Conservation (phyloP, 2,888 invertebrate genomes). For the Sphaerolaimus hirsutus region DNA sequence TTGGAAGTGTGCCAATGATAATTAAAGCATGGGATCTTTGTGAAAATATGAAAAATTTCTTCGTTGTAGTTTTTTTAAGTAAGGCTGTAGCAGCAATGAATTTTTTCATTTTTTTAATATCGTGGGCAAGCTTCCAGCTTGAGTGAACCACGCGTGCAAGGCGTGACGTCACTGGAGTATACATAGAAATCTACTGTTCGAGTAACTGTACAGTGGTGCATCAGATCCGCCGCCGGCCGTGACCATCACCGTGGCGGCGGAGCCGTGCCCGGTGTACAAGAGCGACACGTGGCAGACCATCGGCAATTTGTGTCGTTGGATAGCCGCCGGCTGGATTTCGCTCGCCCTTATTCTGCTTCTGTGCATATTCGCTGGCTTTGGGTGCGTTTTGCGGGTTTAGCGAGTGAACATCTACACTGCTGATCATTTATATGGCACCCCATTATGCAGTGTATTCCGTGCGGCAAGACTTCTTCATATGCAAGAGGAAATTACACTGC, state of each 20-base stretch:
- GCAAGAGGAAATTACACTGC: conserved; percentile 1
- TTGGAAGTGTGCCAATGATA: too few species aligned
- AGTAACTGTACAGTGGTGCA: too few species aligned
- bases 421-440: not conserved
- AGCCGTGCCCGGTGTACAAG: not conserved
- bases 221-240: not conserved
- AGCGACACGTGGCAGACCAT: not conserved
- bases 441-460: not conserved
- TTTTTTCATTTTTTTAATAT: too few species aligned
- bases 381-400: not conserved
- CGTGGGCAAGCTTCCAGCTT: too few species aligned
- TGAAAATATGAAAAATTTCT: too few species aligned
- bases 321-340: not conserved
- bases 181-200: too few species aligned
- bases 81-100: too few species aligned
- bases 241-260: not conserved
- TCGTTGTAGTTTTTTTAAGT: too few species aligned
- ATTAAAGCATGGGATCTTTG: too few species aligned
- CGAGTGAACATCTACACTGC: not conserved
- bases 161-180: too few species aligned
- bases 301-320: not conserved
- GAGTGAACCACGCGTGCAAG: too few species aligned
- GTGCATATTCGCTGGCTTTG: not conserved
- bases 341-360: not conserved
- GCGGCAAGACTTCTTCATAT: conserved; percentile 1